A percentile compares a stretch with the other conserved stretches of the same genome.
These are phyloP conservation scores for Aulostomus chinensis DNA, from an alignment of 2,797 vertebrate genomes.

Conservation along the genomic window DNA sequence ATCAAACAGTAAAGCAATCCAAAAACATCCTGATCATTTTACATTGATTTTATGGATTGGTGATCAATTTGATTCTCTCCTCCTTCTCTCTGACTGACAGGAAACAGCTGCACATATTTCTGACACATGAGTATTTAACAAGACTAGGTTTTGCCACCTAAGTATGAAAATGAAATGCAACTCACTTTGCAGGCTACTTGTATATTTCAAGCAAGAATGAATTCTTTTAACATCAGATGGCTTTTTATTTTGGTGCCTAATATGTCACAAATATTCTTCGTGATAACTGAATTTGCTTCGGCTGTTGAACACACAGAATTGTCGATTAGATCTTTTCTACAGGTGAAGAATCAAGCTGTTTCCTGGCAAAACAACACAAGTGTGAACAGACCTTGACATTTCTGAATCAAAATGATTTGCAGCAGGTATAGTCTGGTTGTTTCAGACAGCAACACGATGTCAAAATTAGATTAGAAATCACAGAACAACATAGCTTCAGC, in stretches of 20 bases:
- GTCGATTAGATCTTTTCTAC: too few relatives aligned
- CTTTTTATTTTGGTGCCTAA: slow-evolving; percentile 37
- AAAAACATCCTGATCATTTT: too few relatives aligned
- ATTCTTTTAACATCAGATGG: slow-evolving; percentile 32
- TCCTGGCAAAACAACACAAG: too few relatives aligned
- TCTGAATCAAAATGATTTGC: slow-evolving; percentile 31
- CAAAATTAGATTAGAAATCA: slow-evolving; percentile 42
- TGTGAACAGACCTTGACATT: slow-evolving; percentile 36
- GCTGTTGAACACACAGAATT: too few relatives aligned
- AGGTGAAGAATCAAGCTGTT: too few relatives aligned
- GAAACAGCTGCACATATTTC: slow-evolving; percentile 66
- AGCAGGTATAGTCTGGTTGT: background rate
- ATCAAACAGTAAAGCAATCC: too few relatives aligned
- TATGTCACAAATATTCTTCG: too few relatives aligned
- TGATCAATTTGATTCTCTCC: too few relatives aligned
- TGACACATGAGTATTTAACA: slow-evolving; percentile 68
- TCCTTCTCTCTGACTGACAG: slow-evolving; percentile 34
- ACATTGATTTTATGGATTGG: too few relatives aligned
- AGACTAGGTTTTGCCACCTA: slow-evolving; percentile 41
- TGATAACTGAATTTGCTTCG: too few relatives aligned
- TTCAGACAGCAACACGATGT: slow-evolving; percentile 37
- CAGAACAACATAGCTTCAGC: slow-evolving; percentile 31
- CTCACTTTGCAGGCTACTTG: slow-evolving; percentile 35
- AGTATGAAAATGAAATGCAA: slow-evolving; percentile 58
- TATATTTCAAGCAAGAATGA: slow-evolving; percentile 27